A percentile compares a stretch with the other conserved stretches of the same genome.
These are phyloP conservation scores for Oscheius sp. DNA, from an alignment of 2,888 invertebrate species.

Conservation along the genomic window DNA sequence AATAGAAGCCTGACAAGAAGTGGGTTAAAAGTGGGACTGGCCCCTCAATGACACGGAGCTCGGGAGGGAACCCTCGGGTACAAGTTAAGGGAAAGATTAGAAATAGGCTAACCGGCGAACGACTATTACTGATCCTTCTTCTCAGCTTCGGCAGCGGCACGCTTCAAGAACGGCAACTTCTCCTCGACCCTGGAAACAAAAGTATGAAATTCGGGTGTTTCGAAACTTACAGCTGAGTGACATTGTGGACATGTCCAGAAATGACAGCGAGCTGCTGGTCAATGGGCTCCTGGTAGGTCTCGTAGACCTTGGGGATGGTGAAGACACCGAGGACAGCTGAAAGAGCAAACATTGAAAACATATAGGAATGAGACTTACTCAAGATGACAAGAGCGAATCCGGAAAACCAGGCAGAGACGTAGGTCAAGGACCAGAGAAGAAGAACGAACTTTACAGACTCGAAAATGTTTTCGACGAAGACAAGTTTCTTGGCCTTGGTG, in stretches of 20 bases:
- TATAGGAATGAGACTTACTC: constrained; percentile 79
- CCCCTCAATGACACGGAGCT: constrained; percentile 35
- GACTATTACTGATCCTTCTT: constrained; percentile 60
- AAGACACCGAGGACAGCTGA: constrained; percentile 67
- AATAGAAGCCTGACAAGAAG: constrained; percentile 28
- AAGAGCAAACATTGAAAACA: constrained; percentile 22
- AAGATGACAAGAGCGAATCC: constrained; percentile 97
- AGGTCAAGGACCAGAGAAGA: constrained; percentile 94
- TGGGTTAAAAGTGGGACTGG: constrained; percentile 22
- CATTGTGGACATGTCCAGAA: constrained; percentile 67
- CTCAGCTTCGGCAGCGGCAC: constrained; percentile 56
- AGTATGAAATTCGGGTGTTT: constrained; percentile 4
- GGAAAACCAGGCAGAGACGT: constrained; percentile 98
- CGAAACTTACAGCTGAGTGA: constrained; percentile 59
- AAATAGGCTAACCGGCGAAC: constrained; percentile 21
- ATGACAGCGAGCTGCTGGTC: constrained; percentile 67
- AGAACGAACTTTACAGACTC: constrained; percentile 87
- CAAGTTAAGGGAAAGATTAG: constrained; percentile 4
- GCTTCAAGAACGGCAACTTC: constrained; percentile 70
- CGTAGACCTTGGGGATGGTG: constrained; percentile 72
- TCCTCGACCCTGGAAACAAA: constrained; percentile 61
- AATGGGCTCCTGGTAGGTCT: constrained; percentile 72
- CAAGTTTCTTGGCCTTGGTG: constrained; percentile 88
- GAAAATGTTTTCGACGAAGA: constrained; percentile 94
- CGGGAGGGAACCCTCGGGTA: constrained; percentile 21